Evolutionary conservation across 2,113 vertebrate genomes (phyloP).

Genomic region (Acanthisitta chloris): DNA sequence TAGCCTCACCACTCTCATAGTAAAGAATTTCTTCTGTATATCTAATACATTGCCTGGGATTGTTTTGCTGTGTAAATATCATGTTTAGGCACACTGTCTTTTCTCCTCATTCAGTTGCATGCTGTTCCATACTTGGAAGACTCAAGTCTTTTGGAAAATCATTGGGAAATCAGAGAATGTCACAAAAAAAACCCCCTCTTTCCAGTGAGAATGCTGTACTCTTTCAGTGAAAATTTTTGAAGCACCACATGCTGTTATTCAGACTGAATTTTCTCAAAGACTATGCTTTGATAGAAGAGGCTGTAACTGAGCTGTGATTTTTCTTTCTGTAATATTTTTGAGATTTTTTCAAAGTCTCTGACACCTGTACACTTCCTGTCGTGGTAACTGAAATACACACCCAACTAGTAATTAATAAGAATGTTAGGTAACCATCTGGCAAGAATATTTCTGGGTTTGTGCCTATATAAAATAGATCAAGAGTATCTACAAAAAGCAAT

Average conservation of each 20-base stretch:
- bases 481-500: neutral
- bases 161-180: neutral
- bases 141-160: neutral
- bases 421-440: neutral
- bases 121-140: neutral
- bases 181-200: neutral
- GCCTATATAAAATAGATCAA: neutral
- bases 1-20: neutral
- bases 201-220: neutral
- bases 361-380: neutral
- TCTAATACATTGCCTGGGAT: neutral
- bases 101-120: neutral
- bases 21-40: neutral
- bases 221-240: neutral
- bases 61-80: neutral
- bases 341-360: neutral
- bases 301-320: neutral
- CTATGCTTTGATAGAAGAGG: neutral
- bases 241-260: neutral
- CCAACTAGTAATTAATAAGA: neutral
- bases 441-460: neutral
- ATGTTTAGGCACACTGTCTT: neutral
- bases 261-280: neutral
- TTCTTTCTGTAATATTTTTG: neutral
- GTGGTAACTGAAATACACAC: neutral